These are phyloP conservation scores for Phrynosoma blainvillii DNA, from an alignment of 2,113 vertebrate genomes.

Conservation along the genomic window DNA sequence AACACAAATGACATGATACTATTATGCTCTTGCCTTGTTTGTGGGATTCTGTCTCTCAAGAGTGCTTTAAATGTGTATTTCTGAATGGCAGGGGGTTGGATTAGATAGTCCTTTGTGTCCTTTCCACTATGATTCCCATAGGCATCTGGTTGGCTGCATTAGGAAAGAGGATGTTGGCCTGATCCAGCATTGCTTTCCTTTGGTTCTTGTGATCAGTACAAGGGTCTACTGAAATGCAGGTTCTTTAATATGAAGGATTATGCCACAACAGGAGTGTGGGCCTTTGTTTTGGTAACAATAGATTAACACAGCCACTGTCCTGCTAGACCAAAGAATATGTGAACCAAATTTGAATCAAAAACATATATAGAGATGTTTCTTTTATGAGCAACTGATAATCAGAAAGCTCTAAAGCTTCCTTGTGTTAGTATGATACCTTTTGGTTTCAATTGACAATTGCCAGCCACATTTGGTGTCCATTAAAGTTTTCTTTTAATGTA, in stretches of 20 bases:
- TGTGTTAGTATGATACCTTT: background rate
- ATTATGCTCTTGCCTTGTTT: background rate
- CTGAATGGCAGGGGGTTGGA: too few relatives aligned
- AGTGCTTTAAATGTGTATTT: too few relatives aligned
- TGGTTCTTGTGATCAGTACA: background rate
- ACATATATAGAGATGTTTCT: background rate
- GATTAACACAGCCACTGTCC: background rate
- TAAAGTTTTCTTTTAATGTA: background rate
- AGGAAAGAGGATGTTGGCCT: background rate
- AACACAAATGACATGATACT: background rate
- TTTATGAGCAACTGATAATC: background rate
- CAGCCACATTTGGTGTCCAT: background rate
- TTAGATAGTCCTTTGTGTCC: too few relatives aligned
- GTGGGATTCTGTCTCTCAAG: background rate
- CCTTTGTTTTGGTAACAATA: background rate
- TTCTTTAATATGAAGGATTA: background rate
- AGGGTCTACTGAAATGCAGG: background rate
- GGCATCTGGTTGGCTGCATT: too few relatives aligned
- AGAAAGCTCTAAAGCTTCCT: background rate
- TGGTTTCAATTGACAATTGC: background rate
- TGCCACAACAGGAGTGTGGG: background rate
- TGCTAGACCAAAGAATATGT: background rate
- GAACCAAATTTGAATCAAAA: background rate
- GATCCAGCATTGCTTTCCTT: background rate
- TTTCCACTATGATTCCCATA: too few relatives aligned